These are phyloP conservation scores for Micronycteris hirsuta DNA, from an alignment of 2,113 vertebrate genomes.

Conservation along the genomic window DNA sequence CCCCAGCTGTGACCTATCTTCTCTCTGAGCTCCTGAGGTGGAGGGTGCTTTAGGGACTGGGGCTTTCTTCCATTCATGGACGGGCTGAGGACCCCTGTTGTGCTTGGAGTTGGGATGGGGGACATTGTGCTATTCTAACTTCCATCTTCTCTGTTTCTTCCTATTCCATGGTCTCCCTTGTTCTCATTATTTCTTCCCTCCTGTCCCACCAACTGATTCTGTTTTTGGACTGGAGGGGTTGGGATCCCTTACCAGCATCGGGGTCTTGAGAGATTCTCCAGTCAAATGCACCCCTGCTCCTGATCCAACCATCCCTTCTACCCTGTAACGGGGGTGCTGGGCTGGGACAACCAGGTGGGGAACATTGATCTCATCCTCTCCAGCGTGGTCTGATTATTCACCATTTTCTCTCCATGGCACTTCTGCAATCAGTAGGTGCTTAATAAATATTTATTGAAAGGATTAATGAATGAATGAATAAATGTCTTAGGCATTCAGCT, in stretches of 20 bases:
- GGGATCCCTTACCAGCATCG: not conserved
- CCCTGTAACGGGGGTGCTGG: not conserved
- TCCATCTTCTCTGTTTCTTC: not conserved
- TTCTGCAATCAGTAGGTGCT: not conserved
- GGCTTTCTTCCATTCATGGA: not conserved
- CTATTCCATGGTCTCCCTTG: not conserved
- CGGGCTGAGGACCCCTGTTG: not conserved
- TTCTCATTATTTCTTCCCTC: not conserved
- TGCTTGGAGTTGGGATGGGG: not conserved
- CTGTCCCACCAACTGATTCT: not conserved
- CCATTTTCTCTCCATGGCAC: not conserved
- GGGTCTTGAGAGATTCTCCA: not conserved
- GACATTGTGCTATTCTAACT: not conserved
- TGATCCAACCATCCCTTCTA: not conserved
- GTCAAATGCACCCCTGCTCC: not conserved
- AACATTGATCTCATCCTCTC: not conserved
- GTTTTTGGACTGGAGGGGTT: not conserved
- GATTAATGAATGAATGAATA: not conserved
- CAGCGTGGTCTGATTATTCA: not conserved
- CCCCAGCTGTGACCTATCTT: not conserved
- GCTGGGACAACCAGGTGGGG: not conserved
- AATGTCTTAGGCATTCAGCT: not conserved
- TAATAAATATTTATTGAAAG: conserved; percentile 20
- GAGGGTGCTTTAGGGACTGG: not conserved
- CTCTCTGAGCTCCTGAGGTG: not conserved